A percentile compares a stretch with the other conserved stretches of the same genome.
These are phyloP conservation scores for Pipra filicauda DNA, from an alignment of 2,113 vertebrate genomes.

Conservation along the genomic window DNA sequence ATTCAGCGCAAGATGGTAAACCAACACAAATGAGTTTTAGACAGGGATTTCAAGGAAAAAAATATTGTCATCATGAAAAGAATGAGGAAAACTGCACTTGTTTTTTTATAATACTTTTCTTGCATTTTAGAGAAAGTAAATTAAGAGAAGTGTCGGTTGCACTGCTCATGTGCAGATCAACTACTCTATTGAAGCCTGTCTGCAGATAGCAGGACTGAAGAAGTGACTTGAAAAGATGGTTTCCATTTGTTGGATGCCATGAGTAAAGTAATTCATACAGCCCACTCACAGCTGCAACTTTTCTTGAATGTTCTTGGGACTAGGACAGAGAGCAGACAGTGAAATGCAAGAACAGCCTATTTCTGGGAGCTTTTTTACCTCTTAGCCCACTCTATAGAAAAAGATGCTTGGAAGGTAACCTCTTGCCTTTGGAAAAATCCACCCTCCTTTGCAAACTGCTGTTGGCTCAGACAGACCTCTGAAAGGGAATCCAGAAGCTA, in stretches of 20 bases:
- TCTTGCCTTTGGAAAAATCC: neutral
- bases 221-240: neutral
- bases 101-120: neutral
- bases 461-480: neutral
- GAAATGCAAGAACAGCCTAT: neutral
- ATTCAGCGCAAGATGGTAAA: neutral
- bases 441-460: neutral
- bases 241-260: neutral
- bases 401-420: neutral
- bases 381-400: neutral
- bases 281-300: neutral
- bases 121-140: neutral
- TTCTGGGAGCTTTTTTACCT: neutral
- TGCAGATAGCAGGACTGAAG: neutral
- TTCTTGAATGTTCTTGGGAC: neutral
- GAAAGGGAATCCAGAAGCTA: neutral
- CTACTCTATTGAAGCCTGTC: neutral
- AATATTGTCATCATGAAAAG: neutral
- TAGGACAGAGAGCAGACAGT: neutral
- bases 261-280: neutral
- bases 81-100: neutral
- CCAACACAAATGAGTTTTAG: neutral
- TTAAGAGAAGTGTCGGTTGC: neutral
- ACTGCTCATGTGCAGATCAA: neutral
- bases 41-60: neutral